Evolutionary conservation across 2,888 invertebrate species (phyloP), one percentile per base, ranked within the genome.

Genomic region (Papilio gigon): DNA sequence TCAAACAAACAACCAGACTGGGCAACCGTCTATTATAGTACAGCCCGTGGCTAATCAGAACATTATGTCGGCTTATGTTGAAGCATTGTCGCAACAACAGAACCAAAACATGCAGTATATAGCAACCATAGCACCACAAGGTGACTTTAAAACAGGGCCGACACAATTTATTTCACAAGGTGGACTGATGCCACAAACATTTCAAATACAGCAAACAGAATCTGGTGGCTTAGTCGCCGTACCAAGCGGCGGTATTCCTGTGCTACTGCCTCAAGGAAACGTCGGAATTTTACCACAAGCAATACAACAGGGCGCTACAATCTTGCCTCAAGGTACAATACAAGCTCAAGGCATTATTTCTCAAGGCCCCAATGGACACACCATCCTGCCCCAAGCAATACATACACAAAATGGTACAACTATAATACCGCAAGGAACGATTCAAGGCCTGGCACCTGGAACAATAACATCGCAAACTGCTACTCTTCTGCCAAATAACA

Each of bases 51-150:
- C 87, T 35, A 93, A 92, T 77, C 93, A 94, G 67, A 93, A 93
- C 66, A 90, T 94, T 44, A 92, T 94, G 90, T 94, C 95, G 1
- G 88, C 88, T 17, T 95, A 95, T 83, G 94, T 95, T 2, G 95
- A 95, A 78, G 93, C 95, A 0, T 90, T 95, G 74, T 95, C 95
- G 62, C 95, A 95, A 77, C 94, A 94, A 74, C 93, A 94, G 67
- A 94, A 94, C 69, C 95, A 95, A 81, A 95, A 95, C 80, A 91
- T 96, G 84, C 96, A 96, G 78, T 96, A 96, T 77, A 94, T 96
- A 58, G 94, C 96, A 11, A 94, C 96, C 0, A 93, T 95, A 70
- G 93, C 94, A 0, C 94, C 94, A 6, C 94, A 94, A 81, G 90
- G 90, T 65, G 94, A 94, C 58, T 93, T 87, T 60, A 94, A 94